These are phyloP conservation scores for Drosophila anomelani DNA, from an alignment of 2,888 invertebrate species.

Conservation along the genomic window DNA sequence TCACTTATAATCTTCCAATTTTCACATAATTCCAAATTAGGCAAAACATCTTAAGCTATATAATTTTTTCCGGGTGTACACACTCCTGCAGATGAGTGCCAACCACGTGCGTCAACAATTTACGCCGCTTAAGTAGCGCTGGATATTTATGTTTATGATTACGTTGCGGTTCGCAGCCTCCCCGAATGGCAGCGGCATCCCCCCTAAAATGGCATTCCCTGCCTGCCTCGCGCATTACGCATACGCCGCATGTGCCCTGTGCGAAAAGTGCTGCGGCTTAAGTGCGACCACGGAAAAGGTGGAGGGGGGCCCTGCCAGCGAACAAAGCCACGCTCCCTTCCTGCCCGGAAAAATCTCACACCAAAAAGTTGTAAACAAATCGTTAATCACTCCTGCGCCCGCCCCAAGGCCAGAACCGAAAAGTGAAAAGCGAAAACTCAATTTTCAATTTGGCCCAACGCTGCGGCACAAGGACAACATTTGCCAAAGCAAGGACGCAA, in stretches of 20 bases:
- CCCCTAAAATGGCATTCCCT: conserved; percentile 23
- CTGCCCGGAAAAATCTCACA: conserved; percentile 1
- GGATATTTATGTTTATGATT: conserved; percentile 78
- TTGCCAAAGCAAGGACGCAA: conserved; percentile 61
- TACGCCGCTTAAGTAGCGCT: conserved; percentile 66
- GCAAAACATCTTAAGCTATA: accelerated
- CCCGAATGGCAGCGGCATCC: conserved; percentile 2
- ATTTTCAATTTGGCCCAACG: conserved; percentile 49
- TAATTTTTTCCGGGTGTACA: conserved; percentile 5
- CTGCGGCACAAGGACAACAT: conserved; percentile 57
- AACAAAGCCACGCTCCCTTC: not conserved
- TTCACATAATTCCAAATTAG: not conserved
- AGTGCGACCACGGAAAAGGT: conserved; percentile 22
- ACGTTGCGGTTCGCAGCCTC: conserved; percentile 64
- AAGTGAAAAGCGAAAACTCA: conserved; percentile 35
- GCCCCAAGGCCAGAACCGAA: conserved; percentile 33
- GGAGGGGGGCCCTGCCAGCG: not conserved
- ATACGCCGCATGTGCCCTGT: conserved; percentile 22
- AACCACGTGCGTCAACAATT: conserved; percentile 69
- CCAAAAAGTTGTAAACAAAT: conserved; percentile 55
- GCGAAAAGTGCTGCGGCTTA: conserved; percentile 5
- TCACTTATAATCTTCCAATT: not conserved
- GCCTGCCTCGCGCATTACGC: conserved; percentile 12
- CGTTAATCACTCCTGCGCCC: conserved; percentile 49
- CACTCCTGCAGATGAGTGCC: conserved; percentile 31